Base-by-base conservation (phyloP, 2,113 vertebrate species). In the Onychostoma macrolepis region DNA sequence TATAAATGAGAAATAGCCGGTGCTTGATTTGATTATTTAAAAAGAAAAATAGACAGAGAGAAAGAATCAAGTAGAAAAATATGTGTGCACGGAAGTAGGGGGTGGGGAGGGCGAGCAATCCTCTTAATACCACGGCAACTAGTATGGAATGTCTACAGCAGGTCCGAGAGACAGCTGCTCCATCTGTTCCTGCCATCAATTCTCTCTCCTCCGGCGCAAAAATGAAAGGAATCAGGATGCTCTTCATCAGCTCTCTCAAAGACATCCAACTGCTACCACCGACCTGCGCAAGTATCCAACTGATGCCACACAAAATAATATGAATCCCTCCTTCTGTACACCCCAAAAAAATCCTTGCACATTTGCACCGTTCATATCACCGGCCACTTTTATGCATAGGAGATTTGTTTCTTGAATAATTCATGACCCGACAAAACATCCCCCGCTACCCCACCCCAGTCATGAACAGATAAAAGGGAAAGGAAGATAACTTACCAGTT, bases 401-500 rank as follows among this genome's bases (percentile, higher is more conserved):
- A 65, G 48, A 88, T 88, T 58, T 79, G 38, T 45, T 5, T 65
- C 28, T 63, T 88, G 58, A 86, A 83, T 90, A 71, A 82, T 80
- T 45, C 72, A 89, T 63, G 63, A 50, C 69, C 56, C 6, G 36
- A 84, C 81, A 78, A 87, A 89, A 48, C 90, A 28, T 84, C 50
- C 58, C 28, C 85, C 36, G 10, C 19, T 6, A 50, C 56, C 36
- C 17, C 41, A 5, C n/a, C 33, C 45, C 67, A 28, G 80, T 74
- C 9, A 28, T 33, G 2, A 85, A 8, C 1, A 6, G 38, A 19
- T 11, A 88, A 56, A 83, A 76, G 71, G 43, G 67, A 86, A 85
- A 86, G 10, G n/a, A 3, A 50, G 53, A 83, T 77, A 78, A 94
- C 94, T 96, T 95, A 99, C 98, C 98, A 90, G 96, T 99, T 91